Evolutionary conservation across 2,888 invertebrate species (phyloP).

Genomic region (Archips crataeganus): DNA sequence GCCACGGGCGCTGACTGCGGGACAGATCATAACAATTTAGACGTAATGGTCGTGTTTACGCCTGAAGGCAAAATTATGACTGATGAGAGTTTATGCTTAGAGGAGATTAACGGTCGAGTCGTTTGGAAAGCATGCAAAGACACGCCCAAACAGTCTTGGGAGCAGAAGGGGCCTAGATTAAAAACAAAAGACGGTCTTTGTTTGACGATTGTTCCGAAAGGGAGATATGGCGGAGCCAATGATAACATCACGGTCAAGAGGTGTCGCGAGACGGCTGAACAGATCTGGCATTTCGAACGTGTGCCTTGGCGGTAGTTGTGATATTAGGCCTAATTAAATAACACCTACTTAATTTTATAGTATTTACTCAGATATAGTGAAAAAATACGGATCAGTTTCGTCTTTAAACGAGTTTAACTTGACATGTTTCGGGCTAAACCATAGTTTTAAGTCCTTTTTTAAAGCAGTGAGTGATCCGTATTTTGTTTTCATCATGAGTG

Average conservation of each 20-base stretch:
- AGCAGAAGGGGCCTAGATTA: slow-evolving; percentile 77
- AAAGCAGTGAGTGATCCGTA: no score
- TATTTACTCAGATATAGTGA: no score
- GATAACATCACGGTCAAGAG: slow-evolving; percentile 84
- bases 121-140: slow-evolving; percentile 91
- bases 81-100: slow-evolving; percentile 95
- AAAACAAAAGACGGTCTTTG: slow-evolving; percentile 68
- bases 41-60: slow-evolving; percentile 91
- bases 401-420: no score
- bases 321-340: slow-evolving; percentile 45
- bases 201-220: slow-evolving; percentile 63
- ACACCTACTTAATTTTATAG: no score
- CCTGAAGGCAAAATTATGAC: slow-evolving; percentile 91
- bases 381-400: no score
- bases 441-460: no score
- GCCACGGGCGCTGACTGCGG: slow-evolving; percentile 89
- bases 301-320: slow-evolving; percentile 87
- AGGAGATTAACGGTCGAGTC: slow-evolving; percentile 88
- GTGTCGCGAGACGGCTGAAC: slow-evolving; percentile 85
- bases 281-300: slow-evolving; percentile 89
- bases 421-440: no score
- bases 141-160: slow-evolving; percentile 89
- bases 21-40: slow-evolving; percentile 78
- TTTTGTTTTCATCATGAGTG: no score
- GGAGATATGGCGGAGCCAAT: slow-evolving; percentile 59